Evolutionary conservation across 2,888 invertebrate species (phyloP).

Genomic region (Nymphalis polychloros): DNA sequence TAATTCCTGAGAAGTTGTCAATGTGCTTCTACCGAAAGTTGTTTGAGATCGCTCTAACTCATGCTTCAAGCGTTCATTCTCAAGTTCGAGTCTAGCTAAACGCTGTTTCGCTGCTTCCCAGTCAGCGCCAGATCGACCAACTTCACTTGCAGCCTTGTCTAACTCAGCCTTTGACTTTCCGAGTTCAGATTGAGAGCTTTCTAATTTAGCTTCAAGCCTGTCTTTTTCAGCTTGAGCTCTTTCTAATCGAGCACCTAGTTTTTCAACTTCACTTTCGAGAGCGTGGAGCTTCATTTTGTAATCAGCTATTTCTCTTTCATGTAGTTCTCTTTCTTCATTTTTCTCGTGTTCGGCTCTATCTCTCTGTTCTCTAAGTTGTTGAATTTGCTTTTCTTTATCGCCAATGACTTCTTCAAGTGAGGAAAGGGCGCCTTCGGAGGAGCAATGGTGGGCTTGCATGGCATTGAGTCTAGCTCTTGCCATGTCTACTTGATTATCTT

Average conservation of each 20-base stretch:
- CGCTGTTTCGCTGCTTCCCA: slow-evolving; percentile 93
- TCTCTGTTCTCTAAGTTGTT: slow-evolving; percentile 95
- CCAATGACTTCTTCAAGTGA: slow-evolving; percentile 97
- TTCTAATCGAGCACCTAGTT: slow-evolving; percentile 92
- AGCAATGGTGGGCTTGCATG: slow-evolving; percentile 97
- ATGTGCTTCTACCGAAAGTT: slow-evolving; percentile 90
- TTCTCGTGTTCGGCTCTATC: slow-evolving; percentile 98
- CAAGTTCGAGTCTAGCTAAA: slow-evolving; percentile 91
- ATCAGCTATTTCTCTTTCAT: slow-evolving; percentile 96
- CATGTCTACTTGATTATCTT: slow-evolving; percentile 98
- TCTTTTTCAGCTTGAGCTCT: slow-evolving; percentile 95
- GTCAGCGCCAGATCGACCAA: slow-evolving; percentile 93
- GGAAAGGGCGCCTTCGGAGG: slow-evolving; percentile 95
- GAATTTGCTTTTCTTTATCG: slow-evolving; percentile 98
- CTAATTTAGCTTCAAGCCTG: slow-evolving; percentile 93
- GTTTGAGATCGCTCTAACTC: slow-evolving; percentile 92
- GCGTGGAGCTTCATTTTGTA: slow-evolving; percentile 96
- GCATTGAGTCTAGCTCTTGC: slow-evolving; percentile 93
- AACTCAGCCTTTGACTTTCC: slow-evolving; percentile 97
- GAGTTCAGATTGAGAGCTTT: slow-evolving; percentile 95
- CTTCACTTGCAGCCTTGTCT: slow-evolving; percentile 94
- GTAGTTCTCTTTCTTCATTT: slow-evolving; percentile 96
- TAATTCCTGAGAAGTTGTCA: slow-evolving; percentile 91
- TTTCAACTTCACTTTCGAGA: slow-evolving; percentile 94
- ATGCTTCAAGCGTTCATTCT: slow-evolving; percentile 93